Evolutionary conservation across 2,888 invertebrate species (phyloP), one percentile per base, ranked within the genome.

Genomic region (Euproctis similis): DNA sequence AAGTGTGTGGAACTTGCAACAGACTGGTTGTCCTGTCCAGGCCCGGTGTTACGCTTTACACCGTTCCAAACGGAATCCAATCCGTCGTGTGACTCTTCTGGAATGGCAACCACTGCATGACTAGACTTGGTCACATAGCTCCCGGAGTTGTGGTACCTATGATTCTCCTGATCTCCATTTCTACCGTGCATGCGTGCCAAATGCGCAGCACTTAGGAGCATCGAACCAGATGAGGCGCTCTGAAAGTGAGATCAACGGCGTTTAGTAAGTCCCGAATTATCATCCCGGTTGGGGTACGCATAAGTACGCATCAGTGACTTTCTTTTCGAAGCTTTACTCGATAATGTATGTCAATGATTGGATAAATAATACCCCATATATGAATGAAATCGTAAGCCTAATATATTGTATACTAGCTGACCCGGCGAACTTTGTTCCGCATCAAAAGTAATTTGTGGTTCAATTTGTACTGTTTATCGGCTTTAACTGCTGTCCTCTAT

Each of bases 1-100:
- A 94, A 94, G 72, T 94, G 94, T 59, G 92, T 94, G 37, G 94
- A 94, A 75, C 94, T 94, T 28, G 93, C 94, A 36, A 93, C 86
- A 19, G 94, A 94, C 34, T 88, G 87, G 27, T 88, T 87, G 66
- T 94, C 94, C 23, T 68, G 69, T 11, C 44, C 87, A 14, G 90
- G 89, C 32, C 64, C 66, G 1, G 76, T 66, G 12, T 69, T 73
- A 22, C 78, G 54, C 42, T 84, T 85, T n/a, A 85, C 85, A 14
- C 77, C 84, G 24, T 59, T 71, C 85, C 85, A 85, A 39, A 75
- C 70, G 3, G 69, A 58, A 44, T 85, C 84, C 6, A 64, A 43
- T 1, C 67, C 50, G 7, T 80, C 77, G 26, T 68, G 65, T 1
- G 73, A 46, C 34, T 82, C 82, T 41, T 82, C 84, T 2, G 82